Evolutionary conservation across 2,888 invertebrate genomes (phyloP).

Genomic region (Stenurella melanura): DNA sequence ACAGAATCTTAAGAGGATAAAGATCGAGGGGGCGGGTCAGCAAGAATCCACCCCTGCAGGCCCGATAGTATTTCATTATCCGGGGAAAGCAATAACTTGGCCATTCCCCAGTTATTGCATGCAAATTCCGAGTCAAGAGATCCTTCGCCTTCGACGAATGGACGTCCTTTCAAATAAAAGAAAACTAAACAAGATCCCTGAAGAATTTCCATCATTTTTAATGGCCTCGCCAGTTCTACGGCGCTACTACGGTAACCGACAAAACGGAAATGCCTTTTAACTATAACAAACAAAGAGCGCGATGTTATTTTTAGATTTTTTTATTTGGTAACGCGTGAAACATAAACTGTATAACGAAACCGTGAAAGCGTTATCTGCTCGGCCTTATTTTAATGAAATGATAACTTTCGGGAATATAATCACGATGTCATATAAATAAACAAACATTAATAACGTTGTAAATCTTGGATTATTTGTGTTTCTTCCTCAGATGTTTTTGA

Average conservation of each 20-base stretch:
- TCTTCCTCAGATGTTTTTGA: slow-evolving; percentile 47
- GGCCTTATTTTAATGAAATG: slow-evolving; percentile 44
- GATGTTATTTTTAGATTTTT: slow-evolving; percentile 39
- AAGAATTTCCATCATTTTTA: slow-evolving; percentile 34
- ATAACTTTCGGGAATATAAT: slow-evolving; percentile 45
- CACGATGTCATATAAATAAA: slow-evolving; percentile 46
- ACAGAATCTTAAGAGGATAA: slow-evolving; percentile 44
- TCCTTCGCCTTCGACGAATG: slow-evolving; percentile 34
- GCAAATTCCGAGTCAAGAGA: slow-evolving; percentile 68
- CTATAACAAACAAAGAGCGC: slow-evolving; percentile 36
- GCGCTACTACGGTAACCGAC: slow-evolving; percentile 26
- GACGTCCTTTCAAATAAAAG: slow-evolving; percentile 34
- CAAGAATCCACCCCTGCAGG: slow-evolving; percentile 49
- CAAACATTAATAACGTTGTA: slow-evolving; percentile 53
- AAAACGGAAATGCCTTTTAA: slow-evolving; percentile 36
- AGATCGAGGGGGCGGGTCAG: slow-evolving; percentile 55
- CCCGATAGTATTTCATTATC: slow-evolving; percentile 68
- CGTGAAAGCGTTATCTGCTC: slow-evolving; percentile 31
- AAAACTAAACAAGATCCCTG: slow-evolving; percentile 31
- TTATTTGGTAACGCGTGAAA: slow-evolving; percentile 33
- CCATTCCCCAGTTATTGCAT: slow-evolving; percentile 69
- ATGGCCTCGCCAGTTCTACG: slow-evolving; percentile 27
- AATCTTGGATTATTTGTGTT: slow-evolving; percentile 54
- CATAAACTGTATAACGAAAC: slow-evolving; percentile 16
- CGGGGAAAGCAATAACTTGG: slow-evolving; percentile 61